Evolutionary conservation across 1,140 invertebrate species (phyloP), one percentile per base, ranked within the genome.

Genomic region (Anastrepha obliqua): DNA sequence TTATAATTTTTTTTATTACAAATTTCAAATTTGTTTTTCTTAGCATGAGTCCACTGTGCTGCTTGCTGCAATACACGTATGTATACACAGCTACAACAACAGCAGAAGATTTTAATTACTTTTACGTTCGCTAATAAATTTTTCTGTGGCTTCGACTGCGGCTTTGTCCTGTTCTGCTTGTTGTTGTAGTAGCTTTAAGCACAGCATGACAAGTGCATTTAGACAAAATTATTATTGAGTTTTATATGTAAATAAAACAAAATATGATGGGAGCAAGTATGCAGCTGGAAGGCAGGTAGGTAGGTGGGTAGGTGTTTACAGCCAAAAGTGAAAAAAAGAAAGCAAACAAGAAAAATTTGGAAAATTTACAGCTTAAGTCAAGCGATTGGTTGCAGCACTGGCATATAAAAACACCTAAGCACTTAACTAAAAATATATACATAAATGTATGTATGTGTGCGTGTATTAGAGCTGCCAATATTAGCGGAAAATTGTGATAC

Each of bases 151-250:
- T 29, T 29, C 29, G 29, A 29, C 29, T 29, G 29, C 29, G 29
- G 29, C 8, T 81, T 2, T 3, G 74, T n/a, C 44, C 20, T 29
- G 15, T 74, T 74, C 13, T 51, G 9, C 2, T 44, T 74, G 47
- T 55, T 55, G 74, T 58, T n/a, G 47, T 17, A 55, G 51, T 81
- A 17, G 17, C 74, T 55, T 29, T 47, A n/a, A 17, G 39, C 74
- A 29, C 47, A 58, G 74, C 74, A 58, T 81, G 74, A 81, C 70
- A 81, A 11, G 74, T 47, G 74, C 74, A 55, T 81, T 55, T 81
- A 55, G 74, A 81, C 47, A 15, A 81, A 81, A 81, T 81, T 81
- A 81, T 81, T 81, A 81, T 55, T 81, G 74, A 81, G n/a, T n/a
- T 81, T 55, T 81, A 44, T 58, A 81, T 58, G 74, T 81, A 81